Percentiles rank a stretch among this genome's conserved stretches.
Evolutionary conservation across 2,888 invertebrate species (phyloP).

Genomic region (Boloria euphrosyne): DNA sequence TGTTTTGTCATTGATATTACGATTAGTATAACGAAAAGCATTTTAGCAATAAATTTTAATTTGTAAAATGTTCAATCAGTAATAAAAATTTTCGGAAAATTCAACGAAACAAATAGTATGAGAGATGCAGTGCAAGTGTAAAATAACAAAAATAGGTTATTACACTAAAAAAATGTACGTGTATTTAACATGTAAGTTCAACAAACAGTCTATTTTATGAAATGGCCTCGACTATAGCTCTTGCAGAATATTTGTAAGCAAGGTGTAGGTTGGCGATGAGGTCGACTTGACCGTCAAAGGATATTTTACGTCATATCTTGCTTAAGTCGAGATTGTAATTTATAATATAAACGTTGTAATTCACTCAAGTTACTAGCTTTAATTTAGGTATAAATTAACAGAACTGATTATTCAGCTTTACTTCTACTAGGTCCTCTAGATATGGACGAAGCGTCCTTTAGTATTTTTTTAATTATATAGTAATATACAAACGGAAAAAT

Average conservation of each 20-base stretch:
- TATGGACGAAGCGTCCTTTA: too few species aligned
- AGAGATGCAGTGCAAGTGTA: too few species aligned
- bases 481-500: too few species aligned
- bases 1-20: too few species aligned
- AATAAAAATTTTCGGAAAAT: too few species aligned
- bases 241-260: slow-evolving; percentile 23
- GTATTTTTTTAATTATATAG: too few species aligned
- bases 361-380: background rate
- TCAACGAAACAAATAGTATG: too few species aligned
- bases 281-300: slow-evolving; percentile 29
- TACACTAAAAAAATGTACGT: background rate
- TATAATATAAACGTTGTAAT: slow-evolving; percentile 6
- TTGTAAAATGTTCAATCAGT: too few species aligned
- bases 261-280: slow-evolving; percentile 34
- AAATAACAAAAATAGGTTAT: too few species aligned
- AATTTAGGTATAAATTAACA: background rate
- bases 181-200: background rate
- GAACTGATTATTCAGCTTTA: background rate
- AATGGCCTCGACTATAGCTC: slow-evolving; percentile 24
- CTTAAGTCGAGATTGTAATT: slow-evolving; percentile 23
- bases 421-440: too few species aligned
- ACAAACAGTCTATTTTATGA: slow-evolving; percentile 4
- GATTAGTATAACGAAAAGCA: too few species aligned
- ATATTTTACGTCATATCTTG: slow-evolving; percentile 31
- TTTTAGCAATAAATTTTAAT: too few species aligned